phyloP scores from a whole-genome alignment of 2,797 vertebrate genomes.

The Fratercula arctica region DNA sequence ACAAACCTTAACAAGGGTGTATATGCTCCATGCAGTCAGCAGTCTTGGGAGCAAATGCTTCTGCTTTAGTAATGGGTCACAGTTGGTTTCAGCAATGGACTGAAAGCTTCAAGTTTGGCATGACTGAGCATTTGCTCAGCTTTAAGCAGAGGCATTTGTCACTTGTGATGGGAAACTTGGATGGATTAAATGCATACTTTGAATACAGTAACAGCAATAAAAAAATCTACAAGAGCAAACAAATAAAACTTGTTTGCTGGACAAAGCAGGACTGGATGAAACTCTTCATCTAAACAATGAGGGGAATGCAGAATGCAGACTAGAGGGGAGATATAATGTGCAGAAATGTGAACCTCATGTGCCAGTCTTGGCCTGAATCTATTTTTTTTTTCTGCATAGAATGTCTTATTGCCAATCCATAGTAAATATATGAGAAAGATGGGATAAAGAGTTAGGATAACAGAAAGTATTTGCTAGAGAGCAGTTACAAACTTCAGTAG shows the following conservation, averaged over 20 bases:
- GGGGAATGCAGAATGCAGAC: background rate
- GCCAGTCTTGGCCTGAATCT: background rate
- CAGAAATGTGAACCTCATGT: background rate
- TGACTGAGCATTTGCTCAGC: constrained; percentile 8
- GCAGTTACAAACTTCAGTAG: background rate
- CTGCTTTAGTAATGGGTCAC: constrained; percentile 40
- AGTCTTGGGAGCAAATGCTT: constrained; percentile 15
- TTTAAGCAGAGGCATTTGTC: constrained; percentile 46
- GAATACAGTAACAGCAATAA: background rate
- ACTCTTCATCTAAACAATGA: background rate
- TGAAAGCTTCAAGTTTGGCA: constrained; percentile 64
- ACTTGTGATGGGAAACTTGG: background rate
- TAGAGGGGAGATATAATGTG: fast-evolving
- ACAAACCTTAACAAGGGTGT: constrained; percentile 45
- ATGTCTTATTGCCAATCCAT: background rate
- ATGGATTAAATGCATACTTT: constrained; percentile 52
- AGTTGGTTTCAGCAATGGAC: constrained; percentile 27
- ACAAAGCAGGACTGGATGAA: background rate
- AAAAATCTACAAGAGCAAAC: fast-evolving
- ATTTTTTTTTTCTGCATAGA: background rate
- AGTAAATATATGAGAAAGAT: background rate
- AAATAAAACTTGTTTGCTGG: background rate
- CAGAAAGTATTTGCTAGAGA: background rate
- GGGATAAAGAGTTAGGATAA: background rate
- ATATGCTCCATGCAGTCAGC: constrained; percentile 8